These are phyloP conservation scores for Tetramorium parvispinum DNA, from an alignment of 1,140 invertebrate species.

Conservation along the genomic window DNA sequence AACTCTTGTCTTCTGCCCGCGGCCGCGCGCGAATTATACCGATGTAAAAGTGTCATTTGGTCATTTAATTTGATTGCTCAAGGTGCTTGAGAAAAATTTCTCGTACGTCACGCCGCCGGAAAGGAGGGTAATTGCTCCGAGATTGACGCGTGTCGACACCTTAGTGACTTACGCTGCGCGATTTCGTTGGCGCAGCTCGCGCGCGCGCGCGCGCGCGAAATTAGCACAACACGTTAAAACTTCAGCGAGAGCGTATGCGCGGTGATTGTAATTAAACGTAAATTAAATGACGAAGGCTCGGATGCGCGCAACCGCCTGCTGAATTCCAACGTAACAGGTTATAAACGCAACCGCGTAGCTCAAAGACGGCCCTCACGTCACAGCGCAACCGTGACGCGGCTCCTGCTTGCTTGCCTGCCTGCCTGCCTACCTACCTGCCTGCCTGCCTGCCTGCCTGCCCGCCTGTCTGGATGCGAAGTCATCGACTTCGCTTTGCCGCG, in stretches of 20 bases:
- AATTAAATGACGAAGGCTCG: conserved; percentile 42
- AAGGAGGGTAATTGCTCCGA: neutral
- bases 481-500: conserved; percentile 34
- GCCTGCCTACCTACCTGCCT: neutral
- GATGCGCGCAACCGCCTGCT: conserved; percentile 7
- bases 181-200: neutral
- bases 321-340: conserved; percentile 46
- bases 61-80: neutral
- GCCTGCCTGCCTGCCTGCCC: neutral
- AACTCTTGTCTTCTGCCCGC: too few relatives aligned
- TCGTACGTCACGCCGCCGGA: neutral
- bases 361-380: conserved; percentile 16
- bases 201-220: neutral
- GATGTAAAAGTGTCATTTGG: neutral
- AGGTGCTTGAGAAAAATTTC: neutral
- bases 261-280: conserved; percentile 49
- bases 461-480: conserved; percentile 29
- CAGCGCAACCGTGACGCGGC: conserved; percentile 10
- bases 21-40: neutral
- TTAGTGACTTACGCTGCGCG: neutral
- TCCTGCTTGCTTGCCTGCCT: neutral
- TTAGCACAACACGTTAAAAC: conserved; percentile 25
- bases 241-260: neutral
- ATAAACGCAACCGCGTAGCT: conserved; percentile 25
- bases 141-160: conserved; percentile 2